Base-by-base conservation (phyloP, 2,888 invertebrate genomes). In the Odiellus spinosus region DNA sequence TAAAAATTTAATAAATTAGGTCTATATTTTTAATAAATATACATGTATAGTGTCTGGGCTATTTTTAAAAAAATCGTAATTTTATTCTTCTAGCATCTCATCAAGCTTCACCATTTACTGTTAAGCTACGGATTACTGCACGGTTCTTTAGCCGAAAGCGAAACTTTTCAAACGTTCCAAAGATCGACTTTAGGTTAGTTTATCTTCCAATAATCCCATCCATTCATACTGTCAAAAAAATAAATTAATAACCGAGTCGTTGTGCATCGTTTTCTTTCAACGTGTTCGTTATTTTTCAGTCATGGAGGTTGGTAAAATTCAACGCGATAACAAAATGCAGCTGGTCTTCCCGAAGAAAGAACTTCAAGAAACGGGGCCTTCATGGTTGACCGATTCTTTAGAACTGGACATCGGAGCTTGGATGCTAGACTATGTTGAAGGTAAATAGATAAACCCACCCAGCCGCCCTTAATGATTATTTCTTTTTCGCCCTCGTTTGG, bases 331-430 rank as follows among this genome's bases (percentile, higher is more conserved):
- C 3, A 47, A 49, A 15, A 44, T 46, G 14, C 26, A 43, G 3
- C 40, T 52, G 14, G 45, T 38, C 21, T 52, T 52, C 33, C 52
- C 52, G 2, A 49, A 47, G n/a, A 6, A 45, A 21, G 49, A 47
- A 12, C 20, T 47, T 10, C 46, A 52, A 12, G 43, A 47, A 20
- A 42, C 48, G 14, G 51, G 47, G 17, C 53, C 51, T 12, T 38
- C 36, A 2, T 53, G 53, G 53, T 42, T 53, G 12, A 53, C 52
- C 2, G 53, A 53, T 38, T 50, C 48, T 3, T 50, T 53, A 8
- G 50, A 53, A 34, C 26, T 53, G 33, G 48, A 53, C 20, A 49
- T 52, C 33, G 49, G 49, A 19, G 47, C 49, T 4, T 52, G 52
- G 52, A 47, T 51, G 12, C 32, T 48, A 6, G 51, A 51, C 14